Base-by-base conservation (phyloP, 2,888 invertebrate genomes). In the Hetaerina titia region DNA sequence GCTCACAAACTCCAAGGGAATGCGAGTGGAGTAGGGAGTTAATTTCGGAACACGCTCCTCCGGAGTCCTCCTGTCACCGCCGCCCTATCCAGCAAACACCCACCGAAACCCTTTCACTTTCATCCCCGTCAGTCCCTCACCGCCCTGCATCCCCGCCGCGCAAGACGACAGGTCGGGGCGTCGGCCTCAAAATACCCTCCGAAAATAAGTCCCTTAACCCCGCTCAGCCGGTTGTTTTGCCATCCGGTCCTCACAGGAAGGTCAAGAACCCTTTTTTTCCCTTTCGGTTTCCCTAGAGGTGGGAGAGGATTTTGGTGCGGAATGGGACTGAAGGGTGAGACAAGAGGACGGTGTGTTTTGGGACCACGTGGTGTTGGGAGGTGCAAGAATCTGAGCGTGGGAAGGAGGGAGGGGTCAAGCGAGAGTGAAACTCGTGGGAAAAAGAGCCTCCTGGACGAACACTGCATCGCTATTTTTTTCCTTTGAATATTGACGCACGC, bases 381-480 rank as follows among this genome's bases (percentile, higher is more conserved):
- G 81, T 13, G 31, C 0, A 11, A 25, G n/a, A 81, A 31, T 8
- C 25, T 17, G 81, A 81, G 11, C 45, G 45, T 45, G 63, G 63
- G 63, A 63, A 6, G 63, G 63, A 63, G 63, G 19, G 63, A 19
- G 19, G 63, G 9, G 63, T 31, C 81, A 13, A 81, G 15, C 81
- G 81, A 81, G 9, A 81, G 81, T 81, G 81, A 81, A 81, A 31
- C 81, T 11, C 81, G 81, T 81, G 81, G 81, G 81, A 81, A 81
- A 81, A 11, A 31, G 81, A 31, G 31, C 31, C 81, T 81, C 81
- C 25, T 9, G 25, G 13, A 11, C 22, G 31, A 13, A 31, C 22
- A 31, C 13, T 81, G 45, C 2, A 45, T 45, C 45, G 4, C 45
- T 45, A 45, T 1, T 45, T 45, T n/a, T 45, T 45, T 45, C 45